phyloP scores from a whole-genome alignment of 2,888 invertebrate species.

The Monoplex corrugatus region DNA sequence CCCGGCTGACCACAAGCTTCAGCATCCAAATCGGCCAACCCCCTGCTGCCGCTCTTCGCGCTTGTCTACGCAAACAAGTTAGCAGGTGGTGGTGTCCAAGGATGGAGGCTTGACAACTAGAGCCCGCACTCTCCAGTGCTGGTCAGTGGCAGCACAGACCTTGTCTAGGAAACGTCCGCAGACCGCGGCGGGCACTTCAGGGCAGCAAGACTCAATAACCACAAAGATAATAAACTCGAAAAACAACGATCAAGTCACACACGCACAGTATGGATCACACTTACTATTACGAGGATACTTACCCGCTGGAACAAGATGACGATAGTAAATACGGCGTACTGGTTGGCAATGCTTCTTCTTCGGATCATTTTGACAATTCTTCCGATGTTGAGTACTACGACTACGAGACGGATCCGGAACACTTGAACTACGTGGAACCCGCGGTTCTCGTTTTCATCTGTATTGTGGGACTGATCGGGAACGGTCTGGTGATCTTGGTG shows the following conservation, averaged over 20 bases:
- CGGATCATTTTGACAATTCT: background rate
- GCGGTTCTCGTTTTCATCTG: constrained; percentile 21
- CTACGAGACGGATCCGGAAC: background rate
- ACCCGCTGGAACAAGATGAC: too few relatives aligned
- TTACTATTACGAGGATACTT: too few relatives aligned
- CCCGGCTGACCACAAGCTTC: background rate
- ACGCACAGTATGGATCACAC: too few relatives aligned
- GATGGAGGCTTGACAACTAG: background rate
- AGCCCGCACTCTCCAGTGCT: background rate
- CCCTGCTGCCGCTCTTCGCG: background rate
- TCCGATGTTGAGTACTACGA: background rate
- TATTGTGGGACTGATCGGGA: constrained; percentile 48
- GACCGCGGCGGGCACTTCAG: background rate
- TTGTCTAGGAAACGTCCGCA: background rate
- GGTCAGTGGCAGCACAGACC: constrained; percentile 26
- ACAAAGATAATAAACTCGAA: too few relatives aligned
- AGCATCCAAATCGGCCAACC: too few relatives aligned
- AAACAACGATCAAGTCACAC: too few relatives aligned
- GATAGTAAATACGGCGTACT: too few relatives aligned
- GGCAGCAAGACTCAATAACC: constrained; percentile 8
- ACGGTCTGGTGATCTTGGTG: constrained; percentile 55
- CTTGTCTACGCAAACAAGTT: background rate
- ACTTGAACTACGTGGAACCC: constrained; percentile 24
- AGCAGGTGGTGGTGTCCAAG: background rate
- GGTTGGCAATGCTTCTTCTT: background rate